A percentile compares a stretch with the other conserved stretches of the same genome.
Evolutionary conservation across 1,140 invertebrate species (phyloP).

Genomic region (Oedothorax gibbosus): DNA sequence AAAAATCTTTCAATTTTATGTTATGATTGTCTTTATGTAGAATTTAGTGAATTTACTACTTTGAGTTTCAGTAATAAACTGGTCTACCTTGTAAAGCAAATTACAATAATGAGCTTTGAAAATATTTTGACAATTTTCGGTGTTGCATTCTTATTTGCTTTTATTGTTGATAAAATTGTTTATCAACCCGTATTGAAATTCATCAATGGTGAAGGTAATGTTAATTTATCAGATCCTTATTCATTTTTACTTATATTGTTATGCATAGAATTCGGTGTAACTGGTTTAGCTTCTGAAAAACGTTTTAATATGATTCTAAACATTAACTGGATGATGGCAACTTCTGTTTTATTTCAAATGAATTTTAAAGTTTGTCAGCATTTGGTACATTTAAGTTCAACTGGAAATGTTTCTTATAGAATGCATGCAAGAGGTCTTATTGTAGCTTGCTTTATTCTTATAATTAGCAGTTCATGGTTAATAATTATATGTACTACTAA

Average conservation of each 20-base stretch:
- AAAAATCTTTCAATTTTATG: slow-evolving; percentile 70
- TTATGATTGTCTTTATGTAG: slow-evolving; percentile 50
- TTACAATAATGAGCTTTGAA: slow-evolving; percentile 88
- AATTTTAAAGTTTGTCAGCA: slow-evolving; percentile 83
- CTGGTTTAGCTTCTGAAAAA: slow-evolving; percentile 88
- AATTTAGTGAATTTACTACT: slow-evolving; percentile 13
- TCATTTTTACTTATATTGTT: slow-evolving; percentile 96
- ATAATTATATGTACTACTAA: slow-evolving; percentile 86
- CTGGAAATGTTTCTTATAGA: slow-evolving; percentile 83
- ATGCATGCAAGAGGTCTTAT: slow-evolving; percentile 83
- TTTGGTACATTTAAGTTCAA: slow-evolving; percentile 88
- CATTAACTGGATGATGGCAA: slow-evolving; percentile 91
- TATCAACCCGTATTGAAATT: slow-evolving; percentile 84
- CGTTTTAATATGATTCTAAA: slow-evolving; percentile 86
- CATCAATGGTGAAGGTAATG: slow-evolving; percentile 82
- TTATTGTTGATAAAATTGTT: slow-evolving; percentile 86
- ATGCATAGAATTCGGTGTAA: slow-evolving; percentile 91
- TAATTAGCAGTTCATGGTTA: slow-evolving; percentile 82
- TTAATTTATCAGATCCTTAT: slow-evolving; percentile 88
- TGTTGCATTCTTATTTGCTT: slow-evolving; percentile 90
- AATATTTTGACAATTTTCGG: slow-evolving; percentile 89
- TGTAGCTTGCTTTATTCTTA: slow-evolving; percentile 85
- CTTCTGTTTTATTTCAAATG: slow-evolving; percentile 85
- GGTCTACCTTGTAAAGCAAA: slow-evolving; percentile 69
- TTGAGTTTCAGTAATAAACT: slow-evolving; percentile 24